Base-by-base conservation (phyloP, 2,797 vertebrate species). In the Momotus momota region DNA sequence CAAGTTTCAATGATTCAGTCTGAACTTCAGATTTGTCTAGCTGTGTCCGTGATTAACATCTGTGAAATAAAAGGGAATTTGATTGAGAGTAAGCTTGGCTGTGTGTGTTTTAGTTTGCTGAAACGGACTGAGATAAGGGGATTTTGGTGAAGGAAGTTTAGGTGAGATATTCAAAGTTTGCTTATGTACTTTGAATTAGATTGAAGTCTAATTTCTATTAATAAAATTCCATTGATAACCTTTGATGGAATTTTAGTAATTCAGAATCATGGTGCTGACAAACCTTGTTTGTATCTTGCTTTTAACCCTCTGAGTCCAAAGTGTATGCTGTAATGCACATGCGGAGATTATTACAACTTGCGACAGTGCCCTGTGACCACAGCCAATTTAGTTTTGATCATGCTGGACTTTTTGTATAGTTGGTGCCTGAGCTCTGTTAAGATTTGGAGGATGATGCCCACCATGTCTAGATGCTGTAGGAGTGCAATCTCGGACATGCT, bases 61-160 rank as follows among this genome's bases (percentile, higher is more conserved):
- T 65, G 71, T 94, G 73, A 90, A 97, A 96, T 96, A 95, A 97
- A 97, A 90, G 65, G 82, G 88, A 94, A 72, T 86, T 79, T 78
- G 54, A 81, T 73, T 38, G 61, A 66, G 55, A 86, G 43, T 46
- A 26, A 89, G 7, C 38, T 57, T 3, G 9, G 45, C 41, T 81
- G 3, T 46, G 7, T 1, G 1, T 80, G 46, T 10, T 67, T 77
- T 48, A 27, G 35, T 81, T 86, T 67, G 48, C 65, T 81, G 65
- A 80, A 51, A 21, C 38, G 14, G 48, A 69, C 14, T 9, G 61
- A 93, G 12, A 10, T 18, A 33, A 20, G 11, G 10, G 0, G 8
- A 0, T 0, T 4, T 18, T 77, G 4, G 10, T 79, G 17, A 10
- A 84, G 26, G 27, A 86, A 38, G 15, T 33, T 67, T 14, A n/a